Evolutionary conservation across 1,140 invertebrate genomes (phyloP).

Genomic region (Campoletis sonorensis): DNA sequence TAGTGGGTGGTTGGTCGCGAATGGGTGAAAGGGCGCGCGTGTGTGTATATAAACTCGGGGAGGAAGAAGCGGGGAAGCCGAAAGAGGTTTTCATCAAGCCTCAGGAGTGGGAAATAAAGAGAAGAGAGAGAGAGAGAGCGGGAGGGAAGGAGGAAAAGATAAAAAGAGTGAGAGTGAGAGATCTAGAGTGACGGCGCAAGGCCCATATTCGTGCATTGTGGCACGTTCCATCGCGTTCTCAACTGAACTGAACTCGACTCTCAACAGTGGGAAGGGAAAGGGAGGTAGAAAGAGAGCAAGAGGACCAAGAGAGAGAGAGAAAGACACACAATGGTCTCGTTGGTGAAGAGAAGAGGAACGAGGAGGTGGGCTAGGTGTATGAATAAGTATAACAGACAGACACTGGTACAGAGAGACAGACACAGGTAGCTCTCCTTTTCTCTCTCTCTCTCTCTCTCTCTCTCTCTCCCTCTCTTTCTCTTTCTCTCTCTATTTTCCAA

Average conservation of each 20-base stretch:
- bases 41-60: constrained; percentile 42
- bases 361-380: constrained; percentile 59
- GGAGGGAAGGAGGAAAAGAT: too few relatives aligned
- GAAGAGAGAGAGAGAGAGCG: constrained; percentile 46
- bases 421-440: constrained; percentile 67
- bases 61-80: constrained; percentile 43
- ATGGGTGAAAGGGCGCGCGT: constrained; percentile 50
- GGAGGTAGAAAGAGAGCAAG: not conserved
- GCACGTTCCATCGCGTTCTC: constrained; percentile 77
- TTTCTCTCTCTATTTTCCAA: not conserved
- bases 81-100: constrained; percentile 31
- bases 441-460: not conserved
- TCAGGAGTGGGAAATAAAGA: constrained; percentile 44
- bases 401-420: constrained; percentile 74
- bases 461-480: constrained; percentile 43
- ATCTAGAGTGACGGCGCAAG: constrained; percentile 44
- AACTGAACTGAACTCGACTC: constrained; percentile 77
- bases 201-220: constrained; percentile 76
- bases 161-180: not conserved
- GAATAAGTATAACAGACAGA: constrained; percentile 78
- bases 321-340: not conserved
- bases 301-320: not conserved
- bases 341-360: not conserved
- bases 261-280: constrained; percentile 65
- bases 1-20: constrained; percentile 60